These are phyloP conservation scores for Phymastichus coffea DNA, from an alignment of 1,140 invertebrate species.

Conservation along the genomic window DNA sequence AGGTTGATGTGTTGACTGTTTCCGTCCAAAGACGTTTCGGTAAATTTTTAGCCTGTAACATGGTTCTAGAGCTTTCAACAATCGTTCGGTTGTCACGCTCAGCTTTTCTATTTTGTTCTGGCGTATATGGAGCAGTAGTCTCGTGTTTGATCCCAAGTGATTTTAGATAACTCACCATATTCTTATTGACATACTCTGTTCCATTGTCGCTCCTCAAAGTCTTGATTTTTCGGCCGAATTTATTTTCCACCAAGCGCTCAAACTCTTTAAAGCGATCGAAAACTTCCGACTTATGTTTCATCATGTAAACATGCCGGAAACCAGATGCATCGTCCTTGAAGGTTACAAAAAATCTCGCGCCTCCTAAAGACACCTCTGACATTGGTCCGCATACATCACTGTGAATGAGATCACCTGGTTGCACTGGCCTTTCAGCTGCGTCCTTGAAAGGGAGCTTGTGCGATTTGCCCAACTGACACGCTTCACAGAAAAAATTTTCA, in stretches of 20 bases:
- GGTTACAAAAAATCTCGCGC: slow-evolving; percentile 49
- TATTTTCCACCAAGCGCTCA: slow-evolving; percentile 36
- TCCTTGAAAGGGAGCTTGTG: slow-evolving; percentile 35
- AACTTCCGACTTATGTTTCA: slow-evolving; percentile 48
- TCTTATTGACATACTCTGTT: not conserved
- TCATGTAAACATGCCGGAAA: slow-evolving; percentile 49
- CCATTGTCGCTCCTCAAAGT: not conserved
- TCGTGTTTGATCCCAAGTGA: not conserved
- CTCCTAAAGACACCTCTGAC: slow-evolving; percentile 40
- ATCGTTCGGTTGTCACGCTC: slow-evolving; percentile 32
- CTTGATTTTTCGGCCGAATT: slow-evolving; percentile 22
- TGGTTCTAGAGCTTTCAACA: slow-evolving; percentile 24
- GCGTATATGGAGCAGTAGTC: slow-evolving; percentile 33
- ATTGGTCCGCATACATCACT: slow-evolving; percentile 53
- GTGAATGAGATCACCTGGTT: slow-evolving; percentile 46
- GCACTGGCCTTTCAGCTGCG: slow-evolving; percentile 33
- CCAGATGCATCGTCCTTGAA: slow-evolving; percentile 51
- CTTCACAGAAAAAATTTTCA: slow-evolving; percentile 17
- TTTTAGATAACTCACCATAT: not conserved
- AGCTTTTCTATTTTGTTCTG: slow-evolving; percentile 36
- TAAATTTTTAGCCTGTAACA: slow-evolving; percentile 5
- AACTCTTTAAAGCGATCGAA: slow-evolving; percentile 40
- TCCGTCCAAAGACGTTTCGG: slow-evolving; percentile 18
- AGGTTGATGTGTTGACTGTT: slow-evolving; percentile 27
- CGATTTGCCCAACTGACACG: slow-evolving; percentile 2